Base-by-base conservation (phyloP, 2,797 vertebrate genomes). In the Lycodopsis pacificus region DNA sequence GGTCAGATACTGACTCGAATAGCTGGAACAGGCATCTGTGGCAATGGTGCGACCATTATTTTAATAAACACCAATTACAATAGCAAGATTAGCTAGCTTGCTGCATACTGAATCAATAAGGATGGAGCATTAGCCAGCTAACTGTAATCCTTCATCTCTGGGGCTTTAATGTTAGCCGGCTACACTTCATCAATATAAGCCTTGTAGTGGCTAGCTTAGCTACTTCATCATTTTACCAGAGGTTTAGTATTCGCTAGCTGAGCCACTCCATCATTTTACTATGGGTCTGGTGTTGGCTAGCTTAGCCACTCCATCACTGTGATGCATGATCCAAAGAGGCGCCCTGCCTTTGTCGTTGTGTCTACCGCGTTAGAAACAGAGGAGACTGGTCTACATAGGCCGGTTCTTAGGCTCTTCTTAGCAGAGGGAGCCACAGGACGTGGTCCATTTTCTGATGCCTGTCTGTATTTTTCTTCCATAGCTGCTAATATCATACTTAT, bases 231-330 rank as follows among this genome's bases (percentile, higher is more conserved):
- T 66, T 65, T 77, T 40, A 71, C 53, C 17, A 19, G 34, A 57
- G 73, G n/a, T 65, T 65, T 70, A 67, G 58, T 25, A 30, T 53
- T 68, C 70, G 59, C 58, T 68, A 22, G 58, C 66, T 1, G 53
- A 79, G 59, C 79, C 38, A 7, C 78, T 82, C 65, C 68, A 78
- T 86, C 78, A 85, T 71, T 69, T 73, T 17, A 53, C 71, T 22
- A 44, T 48, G 25, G 13, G 51, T 73, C 34, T 44, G 17, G 32
- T 34, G 48, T 80, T 75, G 48, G 79, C 67, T 49, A 70, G 73
- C 56, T 65, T 61, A 54, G 42, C 87, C 69, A 17, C 72, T 72
- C 73, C 46, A 67, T 91, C 88, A 85, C 54, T 51, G 49, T 85
- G 88, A 88, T 82, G 2, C 64, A 87, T 69, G 74, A 51, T 76